Evolutionary conservation across 2,888 invertebrate genomes (phyloP).

Genomic region (Macrophya annulata): DNA sequence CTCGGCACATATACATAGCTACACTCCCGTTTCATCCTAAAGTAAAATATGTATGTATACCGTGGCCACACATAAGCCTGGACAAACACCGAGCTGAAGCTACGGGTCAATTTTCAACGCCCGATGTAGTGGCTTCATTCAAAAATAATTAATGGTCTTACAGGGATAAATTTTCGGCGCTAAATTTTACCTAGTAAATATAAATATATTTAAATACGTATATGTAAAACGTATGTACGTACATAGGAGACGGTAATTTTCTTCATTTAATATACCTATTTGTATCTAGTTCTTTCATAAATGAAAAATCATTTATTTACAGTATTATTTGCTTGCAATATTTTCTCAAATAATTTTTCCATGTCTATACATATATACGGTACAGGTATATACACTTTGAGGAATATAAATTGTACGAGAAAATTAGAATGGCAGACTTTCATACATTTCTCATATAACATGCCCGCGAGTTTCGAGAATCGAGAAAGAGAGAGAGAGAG

Average conservation of each 20-base stretch:
- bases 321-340: neutral
- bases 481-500: neutral
- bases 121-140: conserved; percentile 24
- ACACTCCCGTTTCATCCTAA: neutral
- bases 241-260: neutral
- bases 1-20: neutral
- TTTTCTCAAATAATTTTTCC: neutral
- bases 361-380: neutral
- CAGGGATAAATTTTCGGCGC: conserved; percentile 1
- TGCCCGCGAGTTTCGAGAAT: neutral
- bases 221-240: no score
- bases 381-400: neutral
- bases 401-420: neutral
- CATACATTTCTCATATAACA: neutral
- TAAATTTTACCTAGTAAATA: neutral
- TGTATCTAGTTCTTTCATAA: neutral
- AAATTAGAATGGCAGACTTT: conserved; percentile 8
- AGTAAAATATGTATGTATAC: conserved; percentile 34
- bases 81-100: conserved; percentile 28
- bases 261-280: neutral
- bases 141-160: conserved; percentile 20
- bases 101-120: conserved; percentile 44
- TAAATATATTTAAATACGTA: neutral
- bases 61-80: conserved; percentile 19
- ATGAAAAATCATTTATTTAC: neutral